Base-by-base conservation (phyloP, 2,888 invertebrate species). In the Byasa hedistus region DNA sequence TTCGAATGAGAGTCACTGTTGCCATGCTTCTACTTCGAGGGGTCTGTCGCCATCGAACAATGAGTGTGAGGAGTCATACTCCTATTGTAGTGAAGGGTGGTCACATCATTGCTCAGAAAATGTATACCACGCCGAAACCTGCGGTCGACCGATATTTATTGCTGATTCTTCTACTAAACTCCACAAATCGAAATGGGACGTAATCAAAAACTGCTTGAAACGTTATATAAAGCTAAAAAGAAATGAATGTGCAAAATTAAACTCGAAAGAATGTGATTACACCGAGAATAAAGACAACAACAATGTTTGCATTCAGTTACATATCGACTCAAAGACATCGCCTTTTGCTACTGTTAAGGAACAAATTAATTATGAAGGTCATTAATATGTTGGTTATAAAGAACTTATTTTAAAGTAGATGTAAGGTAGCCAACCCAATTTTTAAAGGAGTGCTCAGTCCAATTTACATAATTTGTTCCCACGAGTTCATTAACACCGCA, bases 21-120 rank as follows among this genome's bases (percentile, higher is more conserved):
- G 84, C 61, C 79, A 76, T 2, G 81, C 89, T 0, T 81, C 89
- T 8, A 89, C 88, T 12, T 89, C 88, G 3, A 77, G 82, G 39
- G 85, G 83, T 1, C 67, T 84, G 23, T 79, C 82, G 19, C 77
- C 74, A 59, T 83, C 81, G 2, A 83, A 82, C 64, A 85, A 83
- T 2, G 84, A 86, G 69, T 79, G 66, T 65, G 81, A 81, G 48
- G 81, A 80, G 4, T 70, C 71, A 1, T 73, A 72, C 64, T 81
- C 81, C 1, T 74, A 71, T 58, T 79, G 76, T 68, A 76, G 78
- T 64, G 76, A 72, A 7, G 69, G 70, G 61, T 83, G 82, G 72
- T 84, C 82, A 7, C 82, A 82, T 68, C 82, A 82, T 69, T 77
- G 76, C 52, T 81, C 82, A 0, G 72, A 71, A 8, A 70, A 74